Base-by-base conservation (phyloP, 2,113 vertebrate genomes). In the Chlamydotis undulata region DNA sequence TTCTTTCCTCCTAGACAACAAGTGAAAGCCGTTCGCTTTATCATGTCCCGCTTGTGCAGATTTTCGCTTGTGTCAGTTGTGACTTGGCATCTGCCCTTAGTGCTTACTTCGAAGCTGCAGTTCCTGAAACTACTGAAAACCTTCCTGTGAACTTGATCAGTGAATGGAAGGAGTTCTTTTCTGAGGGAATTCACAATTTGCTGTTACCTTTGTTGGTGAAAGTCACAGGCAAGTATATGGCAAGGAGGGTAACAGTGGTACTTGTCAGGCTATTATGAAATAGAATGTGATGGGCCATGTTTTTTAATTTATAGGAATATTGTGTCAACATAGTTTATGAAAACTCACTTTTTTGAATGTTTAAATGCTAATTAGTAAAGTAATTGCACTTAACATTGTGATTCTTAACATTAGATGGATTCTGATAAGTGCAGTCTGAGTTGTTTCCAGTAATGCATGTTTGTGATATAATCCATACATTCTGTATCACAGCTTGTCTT, bases 141-240 rank as follows among this genome's bases (percentile, higher is more conserved):
- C 97, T 99, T 95, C 99, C 99, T 23, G 60, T 96, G 61, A 98
- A 99, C 69, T 98, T 99, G 59, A 85, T 96, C 53, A 96, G 87
- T 12, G 99, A 99, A 98, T 99, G 99, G 99, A 98, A 97, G 25
- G 99, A 99, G 75, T 99, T 99, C 98, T 99, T 99, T 89, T 96
- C 98, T 17, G 98, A 99, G 69, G 99, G 99, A 94, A 98, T 99
- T 97, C 98, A 99, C 97, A 98, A 95, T 96, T 97, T 99, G 96
- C 97, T 99, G 53, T 97, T 99, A 89, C 99, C 98, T 78, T 97
- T 99, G 94, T 97, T 99, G 83, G 97, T 99, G 89, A 99, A 97
- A 80, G 97, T 99, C 93, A 98, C 98, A 97, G 98, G 99, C 98
- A 97, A 98, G 98, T 98, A 75, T 45, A 57, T 43, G 19, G 31